Percentiles rank a stretch among this genome's conserved stretches.
Evolutionary conservation across 2,888 invertebrate genomes (phyloP).

Genomic region (Harpalus rufipes): DNA sequence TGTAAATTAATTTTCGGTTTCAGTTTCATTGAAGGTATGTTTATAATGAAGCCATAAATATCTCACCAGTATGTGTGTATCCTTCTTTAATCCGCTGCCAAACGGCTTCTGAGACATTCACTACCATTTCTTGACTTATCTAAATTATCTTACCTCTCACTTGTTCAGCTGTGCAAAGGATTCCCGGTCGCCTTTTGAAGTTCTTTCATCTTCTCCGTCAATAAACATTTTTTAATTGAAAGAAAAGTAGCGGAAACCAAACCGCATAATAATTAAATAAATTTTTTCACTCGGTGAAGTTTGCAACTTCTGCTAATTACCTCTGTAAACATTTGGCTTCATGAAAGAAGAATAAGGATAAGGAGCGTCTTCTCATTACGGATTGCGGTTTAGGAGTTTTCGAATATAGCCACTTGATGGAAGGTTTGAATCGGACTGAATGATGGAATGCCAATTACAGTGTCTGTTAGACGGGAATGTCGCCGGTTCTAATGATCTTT

Average conservation of each 20-base stretch:
- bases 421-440: conserved; percentile 14
- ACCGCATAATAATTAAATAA: conserved; percentile 52
- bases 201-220: conserved; percentile 46
- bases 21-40: not conserved
- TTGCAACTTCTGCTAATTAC: conserved; percentile 50
- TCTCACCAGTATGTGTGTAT: not conserved
- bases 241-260: conserved; percentile 47
- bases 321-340: conserved; percentile 65
- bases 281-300: conserved; percentile 25
- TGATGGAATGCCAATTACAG: conserved; percentile 35
- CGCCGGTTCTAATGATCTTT: conserved; percentile 36
- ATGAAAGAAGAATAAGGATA: conserved; percentile 59
- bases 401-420: conserved; percentile 10
- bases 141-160: conserved; percentile 41
- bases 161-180: conserved; percentile 17
- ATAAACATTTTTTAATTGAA: conserved; percentile 45
- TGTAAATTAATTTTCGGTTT: not conserved
- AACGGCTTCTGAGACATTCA: not conserved
- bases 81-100: conserved; percentile 27
- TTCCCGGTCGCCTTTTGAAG: conserved; percentile 31
- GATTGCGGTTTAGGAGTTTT: conserved; percentile 49
- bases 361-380: conserved; percentile 62
- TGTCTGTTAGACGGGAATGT: conserved; percentile 23
- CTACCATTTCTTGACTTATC: conserved; percentile 16
- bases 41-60: conserved; percentile 16